Base-by-base conservation (phyloP, 2,113 vertebrate genomes). In the Rhizomys pruinosus region DNA sequence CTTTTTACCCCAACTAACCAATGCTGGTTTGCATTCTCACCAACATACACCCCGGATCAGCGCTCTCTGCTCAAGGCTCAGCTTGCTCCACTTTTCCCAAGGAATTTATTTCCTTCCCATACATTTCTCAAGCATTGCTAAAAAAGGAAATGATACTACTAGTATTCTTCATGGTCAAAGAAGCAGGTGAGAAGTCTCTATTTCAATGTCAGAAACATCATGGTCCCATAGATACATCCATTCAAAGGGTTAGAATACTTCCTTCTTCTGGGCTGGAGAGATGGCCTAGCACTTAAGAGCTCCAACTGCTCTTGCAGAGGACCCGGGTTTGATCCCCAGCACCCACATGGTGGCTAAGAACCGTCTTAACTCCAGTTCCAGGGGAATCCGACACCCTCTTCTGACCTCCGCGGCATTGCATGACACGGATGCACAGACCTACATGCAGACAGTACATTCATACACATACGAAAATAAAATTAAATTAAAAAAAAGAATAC, bases 41-140 rank as follows among this genome's bases (percentile, higher is more conserved):
- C 29, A n/a, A 15, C 5, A 7, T 81, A 44, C 85, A 85, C 20
- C 66, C 52, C 44, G 22, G 3, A 76, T 82, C 16, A 19, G 39
- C 55, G 37, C 42, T 87, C 1, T 92, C 55, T 90, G 23, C 6
- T 42, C 72, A 69, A 37, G 34, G 42, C 59, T 52, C 34, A 80
- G 6, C 69, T 82, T 69, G 20, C 27, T 27, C 34, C 47, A 89
- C 37, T 63, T 29, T 93, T 47, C 52, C 27, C 20, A 89, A 76
- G 29, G 66, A 61, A 82, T 39, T 23, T 69, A 10, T 15, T 92
- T 90, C 61, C 34, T 94, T 93, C 59, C 78, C 32, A 71, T 63
- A 71, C 9, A 86, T 81, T 68, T 88, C n/a, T 95, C 44, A 92
- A 63, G 34, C 27, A 72, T 72, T 88, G 34, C 73, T 86, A 61